Evolutionary conservation across 2,888 invertebrate species (phyloP), one percentile per base, ranked within the genome.

Genomic region (Melanotus villosus): DNA sequence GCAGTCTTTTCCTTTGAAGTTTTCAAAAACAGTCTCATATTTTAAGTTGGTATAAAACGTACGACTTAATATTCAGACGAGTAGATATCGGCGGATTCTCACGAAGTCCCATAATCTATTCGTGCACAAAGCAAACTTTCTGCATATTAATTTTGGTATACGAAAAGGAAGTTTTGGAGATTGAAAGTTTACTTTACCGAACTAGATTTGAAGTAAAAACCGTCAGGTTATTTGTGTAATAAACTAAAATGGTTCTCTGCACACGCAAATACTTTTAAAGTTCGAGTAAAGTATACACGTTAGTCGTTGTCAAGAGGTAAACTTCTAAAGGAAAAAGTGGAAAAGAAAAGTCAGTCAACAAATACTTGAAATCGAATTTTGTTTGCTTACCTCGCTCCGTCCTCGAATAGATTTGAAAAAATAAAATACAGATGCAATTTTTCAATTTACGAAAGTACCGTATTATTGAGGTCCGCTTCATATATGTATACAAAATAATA

Each of bases 341-440:
- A 26, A n/a, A 26, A 36, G 38, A 21, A 32, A 56, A 56, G 23
- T 38, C 38, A 38, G 56, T 56, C 56, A 21, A 23, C 38, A 56
- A 56, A 56, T 38, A 38, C 38, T 56, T n/a, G 21, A 56, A 56
- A 56, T 56, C 56, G 56, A 56, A 56, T 56, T 56, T 38, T 56
- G 38, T 56, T 56, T 56, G 38, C 56, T 14, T 12, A 32, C 16
- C 14, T 12, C 30, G 30, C 6, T 19, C 52, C 23, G 30, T 21
- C 18, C 16, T 10, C 2, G 16, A 56, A 38, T 34, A 23, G 38
- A 36, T 19, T 56, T 56, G 14, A 56, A 38, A n/a, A 26, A 56
- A 36, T 38, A 38, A 19, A 56, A 21, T 21, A 32, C 18, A 52
- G 32, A 52, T 52, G 32, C 32, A 14, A 52, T 52, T 32, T 50